Evolutionary conservation across 2,113 vertebrate genomes (phyloP), one percentile per base, ranked within the genome.

Genomic region (Clarias macrocephalus): DNA sequence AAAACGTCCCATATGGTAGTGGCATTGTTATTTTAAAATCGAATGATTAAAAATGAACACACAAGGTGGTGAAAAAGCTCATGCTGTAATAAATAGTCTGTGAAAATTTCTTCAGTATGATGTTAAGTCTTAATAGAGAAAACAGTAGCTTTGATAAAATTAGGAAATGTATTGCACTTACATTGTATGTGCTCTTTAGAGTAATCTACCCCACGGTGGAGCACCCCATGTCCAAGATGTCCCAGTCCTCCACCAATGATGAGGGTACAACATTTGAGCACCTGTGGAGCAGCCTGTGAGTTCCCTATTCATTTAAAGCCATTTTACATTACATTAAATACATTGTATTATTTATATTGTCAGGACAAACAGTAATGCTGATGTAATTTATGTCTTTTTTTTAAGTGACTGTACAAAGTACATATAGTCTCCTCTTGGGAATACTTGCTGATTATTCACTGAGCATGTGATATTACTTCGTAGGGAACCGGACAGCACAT

Each of bases 401-500:
- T 37, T 37, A 5, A 30, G 42, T 62, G 12, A 37, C 1, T 23
- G 7, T 59, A 57, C 11, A 63, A 13, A 83, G 10, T 54, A 68
- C 16, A 57, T 12, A 16, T 16, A 80, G 54, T 52, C 76, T 72
- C 70, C 70, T 48, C 70, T 79, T 52, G 57, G 56, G 18, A 30
- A 33, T 60, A 30, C 28, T 59, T 79, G 2, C 25, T 80, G 56
- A 80, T 10, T 57, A 60, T 80, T 80, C 11, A 33, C 28, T 33
- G 79, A 37, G 21, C 19, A 60, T 80, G 56, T 62, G 11, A 21
- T 62, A 42, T 75, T n/a, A 30, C 54, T 48, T 52, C 80, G 16
- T 92, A 99, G 98, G 91, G 98, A 99, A 89, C 98, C 98, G 0
- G 98, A 99, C 94, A 99, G 97, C 93, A 99, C 98, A 65, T 99